A percentile compares a stretch with the other conserved stretches of the same genome.
These are phyloP conservation scores for Pimephales promelas DNA, from an alignment of 2,113 vertebrate species.

Conservation along the genomic window DNA sequence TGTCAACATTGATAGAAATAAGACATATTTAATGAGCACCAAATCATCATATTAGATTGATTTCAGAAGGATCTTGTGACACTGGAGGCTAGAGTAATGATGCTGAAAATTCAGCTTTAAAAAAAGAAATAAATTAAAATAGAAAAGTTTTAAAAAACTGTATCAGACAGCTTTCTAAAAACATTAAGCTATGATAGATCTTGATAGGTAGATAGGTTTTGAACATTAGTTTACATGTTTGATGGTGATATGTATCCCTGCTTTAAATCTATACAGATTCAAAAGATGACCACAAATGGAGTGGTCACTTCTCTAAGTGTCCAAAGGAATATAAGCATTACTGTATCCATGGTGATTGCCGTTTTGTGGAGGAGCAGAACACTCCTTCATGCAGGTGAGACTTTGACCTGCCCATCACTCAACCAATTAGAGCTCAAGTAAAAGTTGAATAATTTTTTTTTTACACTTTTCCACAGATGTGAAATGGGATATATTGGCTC, in stretches of 20 bases:
- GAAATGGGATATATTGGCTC: slow-evolving; percentile 75
- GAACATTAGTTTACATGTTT: background rate
- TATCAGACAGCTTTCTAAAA: background rate
- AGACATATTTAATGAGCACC: background rate
- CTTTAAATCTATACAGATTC: slow-evolving; percentile 54
- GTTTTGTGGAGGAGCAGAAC: slow-evolving; percentile 76
- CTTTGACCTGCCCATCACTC: slow-evolving; percentile 16
- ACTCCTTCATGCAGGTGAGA: slow-evolving; percentile 79
- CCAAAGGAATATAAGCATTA: slow-evolving; percentile 77
- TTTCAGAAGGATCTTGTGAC: background rate
- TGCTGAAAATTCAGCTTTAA: background rate
- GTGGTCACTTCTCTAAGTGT: slow-evolving; percentile 79
- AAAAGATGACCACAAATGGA: slow-evolving; percentile 60
- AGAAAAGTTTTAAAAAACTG: background rate
- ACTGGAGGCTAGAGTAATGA: background rate
- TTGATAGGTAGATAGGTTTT: background rate
- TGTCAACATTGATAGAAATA: background rate
- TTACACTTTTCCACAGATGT: slow-evolving; percentile 71
- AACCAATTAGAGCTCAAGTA: background rate
- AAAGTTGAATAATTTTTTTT: background rate
- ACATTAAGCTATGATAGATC: background rate
- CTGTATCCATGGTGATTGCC: slow-evolving; percentile 83
- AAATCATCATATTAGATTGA: background rate
- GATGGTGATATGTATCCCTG: background rate
- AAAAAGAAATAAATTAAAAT: background rate